These are phyloP conservation scores for Uloborus diversus DNA, from an alignment of 1,140 invertebrate genomes.

Conservation along the genomic window DNA sequence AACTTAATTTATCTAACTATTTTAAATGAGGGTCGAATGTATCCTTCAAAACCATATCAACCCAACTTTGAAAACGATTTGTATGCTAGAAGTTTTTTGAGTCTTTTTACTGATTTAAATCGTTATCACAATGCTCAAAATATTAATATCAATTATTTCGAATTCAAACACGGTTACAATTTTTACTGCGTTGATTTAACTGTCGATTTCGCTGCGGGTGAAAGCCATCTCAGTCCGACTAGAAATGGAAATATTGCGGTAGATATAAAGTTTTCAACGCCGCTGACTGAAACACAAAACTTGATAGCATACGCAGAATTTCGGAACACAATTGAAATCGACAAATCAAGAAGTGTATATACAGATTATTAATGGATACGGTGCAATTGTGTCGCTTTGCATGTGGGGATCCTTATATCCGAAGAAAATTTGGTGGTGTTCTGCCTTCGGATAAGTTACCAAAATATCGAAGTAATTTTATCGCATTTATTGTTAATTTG, in stretches of 20 bases:
- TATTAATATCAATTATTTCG: conserved; percentile 8
- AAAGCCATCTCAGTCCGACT: background rate
- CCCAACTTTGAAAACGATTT: conserved; percentile 13
- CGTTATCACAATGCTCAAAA: conserved; percentile 9
- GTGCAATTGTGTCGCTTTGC: background rate
- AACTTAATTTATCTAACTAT: conserved; percentile 11
- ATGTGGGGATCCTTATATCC: background rate
- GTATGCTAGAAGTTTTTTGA: background rate
- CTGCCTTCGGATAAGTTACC: background rate
- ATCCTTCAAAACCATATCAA: conserved; percentile 8
- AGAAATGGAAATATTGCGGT: background rate
- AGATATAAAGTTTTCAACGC: background rate
- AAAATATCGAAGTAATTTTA: background rate
- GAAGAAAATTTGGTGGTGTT: background rate
- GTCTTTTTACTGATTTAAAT: conserved; percentile 22
- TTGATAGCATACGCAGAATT: conserved; percentile 17
- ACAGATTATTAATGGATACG: conserved; percentile 3
- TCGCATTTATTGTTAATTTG: background rate
- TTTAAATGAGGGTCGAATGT: conserved; percentile 11
- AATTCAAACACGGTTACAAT: conserved; percentile 9
- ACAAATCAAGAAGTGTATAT: background rate
- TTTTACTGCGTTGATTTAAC: conserved; percentile 8
- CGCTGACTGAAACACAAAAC: background rate
- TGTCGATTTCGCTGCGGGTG: background rate
- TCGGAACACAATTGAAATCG: conserved; percentile 2